phyloP scores from a whole-genome alignment of 2,113 vertebrate species.

The Trichechus manatus region DNA sequence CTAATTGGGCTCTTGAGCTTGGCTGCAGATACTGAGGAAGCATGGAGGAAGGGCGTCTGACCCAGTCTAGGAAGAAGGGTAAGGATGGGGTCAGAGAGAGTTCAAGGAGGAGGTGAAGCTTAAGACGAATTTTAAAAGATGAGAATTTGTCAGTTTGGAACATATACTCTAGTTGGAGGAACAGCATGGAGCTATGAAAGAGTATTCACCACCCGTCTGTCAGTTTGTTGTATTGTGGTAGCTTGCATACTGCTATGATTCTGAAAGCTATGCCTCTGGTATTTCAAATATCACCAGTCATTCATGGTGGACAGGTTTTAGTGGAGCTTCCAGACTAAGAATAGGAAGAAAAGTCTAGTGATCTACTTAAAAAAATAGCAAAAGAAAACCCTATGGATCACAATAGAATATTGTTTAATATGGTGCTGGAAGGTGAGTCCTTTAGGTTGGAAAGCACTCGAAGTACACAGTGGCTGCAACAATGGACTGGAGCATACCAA shows the following conservation, averaged over 20 bases:
- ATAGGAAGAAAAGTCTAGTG: neutral
- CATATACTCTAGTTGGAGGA: accelerated
- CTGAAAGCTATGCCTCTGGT: neutral
- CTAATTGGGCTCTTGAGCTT: neutral
- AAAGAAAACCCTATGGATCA: neutral
- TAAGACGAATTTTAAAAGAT: neutral
- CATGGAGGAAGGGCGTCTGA: neutral
- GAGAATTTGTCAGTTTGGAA: neutral
- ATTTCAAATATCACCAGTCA: neutral
- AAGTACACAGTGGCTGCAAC: neutral
- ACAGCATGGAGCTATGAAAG: neutral
- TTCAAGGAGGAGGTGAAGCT: neutral
- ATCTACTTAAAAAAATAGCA: neutral
- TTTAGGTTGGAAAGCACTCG: neutral
- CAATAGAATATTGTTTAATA: neutral
- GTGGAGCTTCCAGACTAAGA: neutral
- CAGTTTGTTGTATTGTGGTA: neutral
- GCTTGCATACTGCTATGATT: neutral
- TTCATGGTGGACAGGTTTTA: neutral
- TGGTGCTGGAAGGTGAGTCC: neutral
- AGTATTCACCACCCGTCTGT: neutral
- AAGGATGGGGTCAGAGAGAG: neutral
- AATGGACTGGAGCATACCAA: neutral
- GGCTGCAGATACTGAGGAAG: neutral
- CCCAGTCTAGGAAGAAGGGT: neutral